Evolutionary conservation across 2,888 invertebrate genomes (phyloP).

Genomic region (Himalopsyche anomala): DNA sequence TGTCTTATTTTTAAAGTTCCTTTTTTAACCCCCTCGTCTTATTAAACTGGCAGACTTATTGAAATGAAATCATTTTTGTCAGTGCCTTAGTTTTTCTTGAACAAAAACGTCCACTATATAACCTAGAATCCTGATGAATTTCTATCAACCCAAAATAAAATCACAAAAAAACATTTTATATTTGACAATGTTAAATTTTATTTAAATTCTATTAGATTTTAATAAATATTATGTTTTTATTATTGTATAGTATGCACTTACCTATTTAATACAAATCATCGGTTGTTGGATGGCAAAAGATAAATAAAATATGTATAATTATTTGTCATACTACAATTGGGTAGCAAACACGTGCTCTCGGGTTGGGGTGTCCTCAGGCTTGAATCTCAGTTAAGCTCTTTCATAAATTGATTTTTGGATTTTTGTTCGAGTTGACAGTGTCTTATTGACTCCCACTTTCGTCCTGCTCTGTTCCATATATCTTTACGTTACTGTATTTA

Average conservation of each 20-base stretch:
- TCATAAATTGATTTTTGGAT: too few species aligned
- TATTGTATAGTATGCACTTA: neutral
- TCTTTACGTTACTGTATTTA: too few species aligned
- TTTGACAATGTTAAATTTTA: neutral
- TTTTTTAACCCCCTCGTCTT: neutral
- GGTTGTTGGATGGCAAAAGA: neutral
- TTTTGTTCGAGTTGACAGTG: too few species aligned
- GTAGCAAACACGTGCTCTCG: too few species aligned
- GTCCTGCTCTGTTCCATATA: too few species aligned
- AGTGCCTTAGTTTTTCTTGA: constrained; percentile 16
- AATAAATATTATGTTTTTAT: neutral
- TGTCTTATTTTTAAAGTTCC: constrained; percentile 13
- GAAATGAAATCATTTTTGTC: constrained; percentile 6
- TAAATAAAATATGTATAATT: too few species aligned
- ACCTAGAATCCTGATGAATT: neutral
- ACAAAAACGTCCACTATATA: neutral
- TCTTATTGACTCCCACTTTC: too few species aligned
- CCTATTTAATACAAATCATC: neutral
- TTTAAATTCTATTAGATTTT: neutral
- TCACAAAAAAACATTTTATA: neutral
- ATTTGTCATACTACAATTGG: too few species aligned
- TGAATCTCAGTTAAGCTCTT: too few species aligned
- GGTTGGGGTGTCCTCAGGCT: too few species aligned
- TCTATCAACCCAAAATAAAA: neutral
- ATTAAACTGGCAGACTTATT: neutral